These are phyloP conservation scores for Erebia aethiops DNA, from an alignment of 2,888 invertebrate genomes.

Conservation along the genomic window DNA sequence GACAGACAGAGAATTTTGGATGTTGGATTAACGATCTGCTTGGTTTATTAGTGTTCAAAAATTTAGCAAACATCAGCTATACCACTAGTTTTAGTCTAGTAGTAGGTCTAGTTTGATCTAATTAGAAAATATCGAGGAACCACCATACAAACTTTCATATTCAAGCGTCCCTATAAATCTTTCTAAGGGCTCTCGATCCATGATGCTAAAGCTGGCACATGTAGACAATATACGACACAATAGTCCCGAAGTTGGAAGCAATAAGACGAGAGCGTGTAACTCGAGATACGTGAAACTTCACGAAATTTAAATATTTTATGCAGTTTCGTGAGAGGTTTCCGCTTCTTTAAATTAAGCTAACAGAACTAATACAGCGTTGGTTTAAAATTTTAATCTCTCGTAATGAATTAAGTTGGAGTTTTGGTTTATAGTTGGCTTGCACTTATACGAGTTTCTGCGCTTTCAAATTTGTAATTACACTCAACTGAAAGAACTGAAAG, in stretches of 20 bases:
- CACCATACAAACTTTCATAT: too few relatives aligned
- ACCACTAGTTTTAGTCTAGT: too few relatives aligned
- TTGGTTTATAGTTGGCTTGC: slow-evolving; percentile 6
- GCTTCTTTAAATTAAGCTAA: slow-evolving; percentile 19
- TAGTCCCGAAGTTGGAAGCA: slow-evolving; percentile 66
- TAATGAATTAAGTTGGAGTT: slow-evolving; percentile 13
- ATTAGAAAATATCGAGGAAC: too few relatives aligned
- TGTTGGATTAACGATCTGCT: too few relatives aligned
- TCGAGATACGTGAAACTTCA: slow-evolving; percentile 41
- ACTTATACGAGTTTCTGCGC: neutral
- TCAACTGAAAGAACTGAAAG: neutral
- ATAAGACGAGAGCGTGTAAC: slow-evolving; percentile 60
- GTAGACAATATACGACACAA: slow-evolving; percentile 69
- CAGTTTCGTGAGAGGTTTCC: slow-evolving; percentile 24
- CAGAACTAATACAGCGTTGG: slow-evolving; percentile 21
- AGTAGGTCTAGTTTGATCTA: too few relatives aligned
- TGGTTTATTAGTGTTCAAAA: too few relatives aligned
- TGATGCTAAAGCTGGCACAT: slow-evolving; percentile 22
- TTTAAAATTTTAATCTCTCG: slow-evolving; percentile 26
- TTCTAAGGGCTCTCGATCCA: too few relatives aligned
- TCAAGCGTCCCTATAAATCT: too few relatives aligned
- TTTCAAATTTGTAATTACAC: slow-evolving; percentile 9
- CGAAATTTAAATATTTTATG: slow-evolving; percentile 39
- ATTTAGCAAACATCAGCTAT: too few relatives aligned
- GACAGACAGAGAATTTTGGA: too few relatives aligned